Base-by-base conservation (phyloP, 2,113 vertebrate species). In the Typhlomys cinereus region DNA sequence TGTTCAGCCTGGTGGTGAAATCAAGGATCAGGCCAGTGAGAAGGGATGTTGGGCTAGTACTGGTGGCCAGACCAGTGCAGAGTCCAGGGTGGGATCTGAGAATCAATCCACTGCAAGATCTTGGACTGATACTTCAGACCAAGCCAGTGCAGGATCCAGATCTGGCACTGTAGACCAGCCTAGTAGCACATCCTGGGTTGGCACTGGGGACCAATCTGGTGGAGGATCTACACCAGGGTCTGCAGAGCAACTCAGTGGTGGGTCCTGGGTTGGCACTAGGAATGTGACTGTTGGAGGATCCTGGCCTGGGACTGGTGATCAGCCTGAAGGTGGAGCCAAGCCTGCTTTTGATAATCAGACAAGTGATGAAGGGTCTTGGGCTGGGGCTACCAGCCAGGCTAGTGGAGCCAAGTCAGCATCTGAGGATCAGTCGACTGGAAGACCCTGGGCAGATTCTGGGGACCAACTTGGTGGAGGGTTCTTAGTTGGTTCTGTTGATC, bases 21-120 rank as follows among this genome's bases (percentile, higher is more conserved):
- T 61, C 21, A 94, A 95, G 67, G 61, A 86, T 88, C 93, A 97
- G 62, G 73, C 85, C 17, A 82, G n/a, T 95, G 88, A 67, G 52
- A 91, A 92, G 80, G 74, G n/a, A 14, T 50, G 93, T 61, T 97
- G 93, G 96, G n/a, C 64, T 91, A 78, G 46, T 20, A 36, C 87
- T 75, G 66, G 44, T 69, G 94, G 36, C 61, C 90, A 88, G 84
- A 25, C 73, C 25, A 69, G 67, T 81, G 61, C 52, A 93, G 91
- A 62, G 10, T 36, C 83, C 48, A 84, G 70, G 46, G 46, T 94
- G 52, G 85, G 64, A 50, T 34, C 83, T 70, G 83, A 87, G 61
- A 52, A 81, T 48, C 90, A 95, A 67, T 74, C 74, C 10, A 34
- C 29, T 85, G 50, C 48, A 64, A 76, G 69, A 82, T 70, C 81